Evolutionary conservation across 1,140 invertebrate species (phyloP).

Genomic region (Aphelenchoides besseyi): DNA sequence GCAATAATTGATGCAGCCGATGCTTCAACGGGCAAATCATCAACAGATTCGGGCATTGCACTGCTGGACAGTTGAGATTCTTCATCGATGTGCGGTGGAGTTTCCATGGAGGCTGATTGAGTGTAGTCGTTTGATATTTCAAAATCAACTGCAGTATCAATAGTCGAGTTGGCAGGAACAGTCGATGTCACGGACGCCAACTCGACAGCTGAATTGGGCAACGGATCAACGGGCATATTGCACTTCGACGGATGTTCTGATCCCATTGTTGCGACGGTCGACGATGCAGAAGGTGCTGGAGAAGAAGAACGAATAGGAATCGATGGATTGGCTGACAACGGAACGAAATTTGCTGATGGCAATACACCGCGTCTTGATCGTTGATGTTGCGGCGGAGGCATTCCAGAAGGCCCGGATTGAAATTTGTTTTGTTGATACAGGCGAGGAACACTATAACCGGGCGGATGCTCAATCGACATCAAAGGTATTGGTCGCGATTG

Average conservation of each 20-base stretch:
- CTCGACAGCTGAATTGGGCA: background rate
- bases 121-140: background rate
- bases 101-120: background rate
- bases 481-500: background rate
- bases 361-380: background rate
- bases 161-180: background rate
- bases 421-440: background rate
- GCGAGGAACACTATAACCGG: background rate
- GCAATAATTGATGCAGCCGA: background rate
- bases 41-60: background rate
- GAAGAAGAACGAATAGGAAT: background rate
- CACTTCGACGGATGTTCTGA: background rate
- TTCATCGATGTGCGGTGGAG: background rate
- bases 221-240: background rate
- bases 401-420: too few relatives aligned
- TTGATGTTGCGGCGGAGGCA: background rate
- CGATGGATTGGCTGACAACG: background rate
- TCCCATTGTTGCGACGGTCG: background rate
- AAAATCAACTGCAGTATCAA: background rate
- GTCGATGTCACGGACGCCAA: background rate
- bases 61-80: background rate
- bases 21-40: background rate
- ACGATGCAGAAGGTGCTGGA: background rate
- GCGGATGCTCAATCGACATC: constrained; percentile 9
- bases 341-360: background rate